Base-by-base conservation (phyloP, 2,888 invertebrate genomes). In the Bhutanitis thaidina region DNA sequence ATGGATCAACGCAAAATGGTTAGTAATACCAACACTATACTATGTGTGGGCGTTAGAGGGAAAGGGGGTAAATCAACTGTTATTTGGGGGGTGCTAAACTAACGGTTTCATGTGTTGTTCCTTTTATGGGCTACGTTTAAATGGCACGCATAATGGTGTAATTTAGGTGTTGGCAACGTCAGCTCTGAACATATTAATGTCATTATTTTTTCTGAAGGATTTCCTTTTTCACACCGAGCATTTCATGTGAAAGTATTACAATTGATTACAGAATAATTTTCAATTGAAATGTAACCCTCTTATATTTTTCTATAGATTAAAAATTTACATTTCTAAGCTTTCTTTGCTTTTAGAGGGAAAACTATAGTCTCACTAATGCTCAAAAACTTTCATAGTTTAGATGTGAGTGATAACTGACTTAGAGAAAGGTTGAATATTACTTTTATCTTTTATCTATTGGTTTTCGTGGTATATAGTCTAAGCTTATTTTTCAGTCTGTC, bases 71-170 rank as follows among this genome's bases (percentile, higher is more conserved):
- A 81, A 83, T 85, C 82, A 80, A 80, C 83, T 80, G 83, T 83
- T 84, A 87, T 85, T 85, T 76, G 71, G 80, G 82, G 84, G 87
- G 86, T 85, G 85, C 79, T 77, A 81, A 81, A 81, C 76, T 83
- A 85, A 87, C 80, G 80, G 75, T 74, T 80, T 73, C 75, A 79
- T 78, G 80, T 82, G 82, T 82, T 81, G 75, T 79, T 77, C 76
- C 74, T 82, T 85, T 86, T 87, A 83, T 82, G 79, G 77, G 77
- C 76, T 78, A 71, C 80, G 75, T 81, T 85, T 70, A 72, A 77
- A 74, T 72, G 69, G 71, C 69, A 68, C 66, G 65, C 71, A 68
- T 79, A 78, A 81, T 76, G 75, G 77, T 76, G 80, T 82, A 76
- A 80, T 83, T 83, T 77, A 74, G 76, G 75, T 77, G 78, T 77